phyloP scores from a whole-genome alignment of 2,888 invertebrate genomes.

The Cryptus armator region DNA sequence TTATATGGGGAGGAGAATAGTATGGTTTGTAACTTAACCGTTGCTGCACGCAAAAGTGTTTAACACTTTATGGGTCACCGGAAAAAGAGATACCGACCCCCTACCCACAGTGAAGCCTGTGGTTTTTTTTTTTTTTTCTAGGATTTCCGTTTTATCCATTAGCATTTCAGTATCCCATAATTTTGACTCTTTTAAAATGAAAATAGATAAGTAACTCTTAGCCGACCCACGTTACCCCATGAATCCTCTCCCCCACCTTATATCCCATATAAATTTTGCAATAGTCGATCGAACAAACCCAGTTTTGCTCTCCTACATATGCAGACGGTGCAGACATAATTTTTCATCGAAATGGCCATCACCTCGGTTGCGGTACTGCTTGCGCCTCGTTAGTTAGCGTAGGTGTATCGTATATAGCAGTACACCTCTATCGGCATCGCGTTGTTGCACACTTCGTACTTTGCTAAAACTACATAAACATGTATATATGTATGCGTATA shows the following conservation, averaged over 20 bases:
- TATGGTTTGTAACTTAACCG: no score
- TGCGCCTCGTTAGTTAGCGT: constrained; percentile 35
- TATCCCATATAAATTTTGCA: constrained; percentile 12
- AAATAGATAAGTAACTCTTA: no score
- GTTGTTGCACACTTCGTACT: constrained; percentile 13
- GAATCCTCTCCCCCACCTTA: neutral
- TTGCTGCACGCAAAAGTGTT: no score
- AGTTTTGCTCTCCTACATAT: constrained; percentile 2
- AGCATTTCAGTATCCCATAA: no score
- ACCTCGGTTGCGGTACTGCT: constrained; percentile 13
- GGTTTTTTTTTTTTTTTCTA: no score
- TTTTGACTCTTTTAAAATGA: no score
- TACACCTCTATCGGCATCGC: constrained; percentile 7
- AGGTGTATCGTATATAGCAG: constrained; percentile 16
- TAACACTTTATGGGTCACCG: no score
- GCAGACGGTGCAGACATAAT: constrained; percentile 8
- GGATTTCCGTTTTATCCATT: no score
- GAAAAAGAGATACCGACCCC: no score
- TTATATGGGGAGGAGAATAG: neutral
- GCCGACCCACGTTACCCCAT: neutral
- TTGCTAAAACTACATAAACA: neutral
- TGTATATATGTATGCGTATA: neutral
- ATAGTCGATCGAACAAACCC: constrained; percentile 6
- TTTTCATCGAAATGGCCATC: constrained; percentile 29
- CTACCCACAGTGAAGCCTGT: no score